Evolutionary conservation across 1,140 invertebrate species (phyloP), one percentile per base, ranked within the genome.

Genomic region (Cherax quadricarinatus): DNA sequence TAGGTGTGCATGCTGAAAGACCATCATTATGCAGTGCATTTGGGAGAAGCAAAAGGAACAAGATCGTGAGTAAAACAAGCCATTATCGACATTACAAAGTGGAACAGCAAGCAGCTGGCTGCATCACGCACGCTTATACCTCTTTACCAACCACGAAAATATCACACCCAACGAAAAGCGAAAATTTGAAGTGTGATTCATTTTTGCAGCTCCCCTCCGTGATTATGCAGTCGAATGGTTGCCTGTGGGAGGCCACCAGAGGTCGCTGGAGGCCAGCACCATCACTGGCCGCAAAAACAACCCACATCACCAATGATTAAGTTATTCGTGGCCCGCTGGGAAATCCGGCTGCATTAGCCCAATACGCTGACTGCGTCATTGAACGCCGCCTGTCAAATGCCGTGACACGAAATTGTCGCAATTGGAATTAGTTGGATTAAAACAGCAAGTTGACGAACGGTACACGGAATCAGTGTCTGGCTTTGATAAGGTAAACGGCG

Each of bases 381-480:
- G 86, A 88, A 80, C 86, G 73, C 57, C 86, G 66, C 73, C 86
- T 80, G 86, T 57, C 86, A 88, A 88, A 88, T 79, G 75, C 86
- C 73, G 53, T 73, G 86, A 88, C 86, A 75, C 57, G 86, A 80
- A 88, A 88, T 88, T 88, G 86, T 60, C 86, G 57, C 51, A 88
- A 88, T 88, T 88, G 86, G 86, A 88, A 88, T 88, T 88, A 88
- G 86, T 88, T 80, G 86, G 78, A 88, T 88, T 88, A 88, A 88
- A 88, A 79, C 78, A 62, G 51, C 73, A 62, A 88, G 86, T 88
- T 79, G 86, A 88, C 86, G 86, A 88, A 79, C 86, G 75, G 75
- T 79, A 60, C 10, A 73, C 53, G 53, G 86, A 88, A 88, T 88
- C 86, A 88, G 75, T 88, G 86, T 88, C 86, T 48, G 14, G 86